phyloP scores from a whole-genome alignment of 2,888 invertebrate genomes.

The Xestia sexstrigata region DNA sequence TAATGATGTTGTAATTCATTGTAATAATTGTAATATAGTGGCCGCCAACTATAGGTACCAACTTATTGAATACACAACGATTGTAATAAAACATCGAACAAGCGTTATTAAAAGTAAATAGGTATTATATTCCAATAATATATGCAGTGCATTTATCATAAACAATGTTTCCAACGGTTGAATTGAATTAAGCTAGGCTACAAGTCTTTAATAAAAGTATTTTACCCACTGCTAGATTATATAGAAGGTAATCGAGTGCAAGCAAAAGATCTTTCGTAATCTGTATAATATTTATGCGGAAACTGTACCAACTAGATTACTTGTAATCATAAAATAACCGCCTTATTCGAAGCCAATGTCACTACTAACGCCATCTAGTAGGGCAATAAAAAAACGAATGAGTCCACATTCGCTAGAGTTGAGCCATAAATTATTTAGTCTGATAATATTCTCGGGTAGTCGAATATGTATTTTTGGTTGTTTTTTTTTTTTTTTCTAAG shows the following conservation, averaged over 20 bases:
- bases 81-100: conserved; percentile 31
- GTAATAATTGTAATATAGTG: conserved; percentile 63
- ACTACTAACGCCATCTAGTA: conserved; percentile 74
- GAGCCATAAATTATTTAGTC: conserved; percentile 37
- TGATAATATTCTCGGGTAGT: conserved; percentile 47
- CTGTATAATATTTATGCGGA: conserved; percentile 50
- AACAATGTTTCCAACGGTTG: conserved; percentile 24
- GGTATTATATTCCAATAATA: conserved; percentile 14
- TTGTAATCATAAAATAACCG: conserved; percentile 64
- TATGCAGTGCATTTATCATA: conserved; percentile 17
- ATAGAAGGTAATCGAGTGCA: conserved; percentile 29
- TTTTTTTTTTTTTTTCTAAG: conserved; percentile 15
- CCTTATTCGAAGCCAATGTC: conserved; percentile 35
- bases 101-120: conserved; percentile 10
- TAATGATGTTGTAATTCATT: conserved; percentile 75
- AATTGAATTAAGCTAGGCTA: conserved; percentile 8
- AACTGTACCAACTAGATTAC: conserved; percentile 40
- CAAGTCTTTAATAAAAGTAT: conserved; percentile 37
- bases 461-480: conserved; percentile 32
- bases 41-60: conserved; percentile 11
- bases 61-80: conserved; percentile 49
- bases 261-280: conserved; percentile 51
- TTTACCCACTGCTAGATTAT: conserved; percentile 26
- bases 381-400: conserved; percentile 45
- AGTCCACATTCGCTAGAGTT: conserved; percentile 47